Evolutionary conservation across 2,888 invertebrate genomes (phyloP), one percentile per base, ranked within the genome.

Genomic region (Ceriagrion tenellum): DNA sequence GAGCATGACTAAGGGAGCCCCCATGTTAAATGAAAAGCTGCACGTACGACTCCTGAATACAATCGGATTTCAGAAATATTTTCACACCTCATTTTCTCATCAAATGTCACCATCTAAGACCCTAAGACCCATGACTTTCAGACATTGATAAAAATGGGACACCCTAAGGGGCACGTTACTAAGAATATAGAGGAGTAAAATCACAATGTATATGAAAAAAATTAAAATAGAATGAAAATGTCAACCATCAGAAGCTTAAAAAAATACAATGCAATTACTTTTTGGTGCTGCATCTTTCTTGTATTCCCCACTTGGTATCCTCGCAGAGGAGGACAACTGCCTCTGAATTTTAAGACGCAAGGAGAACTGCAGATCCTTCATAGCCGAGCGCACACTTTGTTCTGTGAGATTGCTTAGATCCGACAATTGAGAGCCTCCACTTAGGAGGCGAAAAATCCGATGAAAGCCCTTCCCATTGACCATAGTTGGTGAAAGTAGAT

Each of bases 401-500:
- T 40, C 47, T 23, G 93, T 93, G 10, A 93, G 47, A 69, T 69
- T 93, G 8, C 63, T 69, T 10, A 93, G 74, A 55, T 90, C 89
- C 18, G 95, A 63, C 16, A 63, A 35, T 55, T 95, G 95, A 4
- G 89, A 89, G 55, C 88, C 59, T 4, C 89, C 63, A 88, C 90
- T 90, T 0, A 95, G 90, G 55, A 88, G 88, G 30, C 90, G 95
- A 47, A 95, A 88, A 40, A 95, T 89, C 30, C 95, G 63, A 23
- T 90, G 95, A 23, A 95, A 89, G 40, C 95, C 95, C 89, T 95
- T 95, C 40, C 95, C 95, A 59, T 95, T 81, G 56, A 95, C 95
- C 47, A 95, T n/a, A 47, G 56, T 18, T 16, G 90, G 90, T n/a
- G 95, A 90, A 26, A 95, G 59, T 26, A 95, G 55, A 89, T 95